Conservation (phyloP, 2,797 vertebrate genomes). For the Dipus sagitta region DNA sequence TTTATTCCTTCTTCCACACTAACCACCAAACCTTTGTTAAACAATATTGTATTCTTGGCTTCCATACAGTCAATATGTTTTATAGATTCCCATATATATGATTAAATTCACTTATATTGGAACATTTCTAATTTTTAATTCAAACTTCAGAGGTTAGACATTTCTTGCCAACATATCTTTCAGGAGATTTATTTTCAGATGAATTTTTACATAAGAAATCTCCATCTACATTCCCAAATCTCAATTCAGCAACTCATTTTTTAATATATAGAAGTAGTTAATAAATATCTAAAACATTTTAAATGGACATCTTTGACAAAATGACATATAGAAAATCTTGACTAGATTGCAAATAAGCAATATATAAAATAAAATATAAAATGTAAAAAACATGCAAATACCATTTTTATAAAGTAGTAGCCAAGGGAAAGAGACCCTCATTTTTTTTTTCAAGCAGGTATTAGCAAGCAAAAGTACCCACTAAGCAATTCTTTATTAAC, state of each 20-base stretch:
- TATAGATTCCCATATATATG: too few relatives aligned
- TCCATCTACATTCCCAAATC: background rate
- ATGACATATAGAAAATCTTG: background rate
- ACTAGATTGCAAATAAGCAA: constrained; percentile 26
- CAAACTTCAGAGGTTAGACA: background rate
- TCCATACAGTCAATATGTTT: too few relatives aligned
- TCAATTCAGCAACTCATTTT: background rate
- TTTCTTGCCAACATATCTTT: background rate
- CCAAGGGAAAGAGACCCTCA: background rate
- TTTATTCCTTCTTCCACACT: too few relatives aligned
- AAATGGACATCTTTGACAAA: constrained; percentile 49
- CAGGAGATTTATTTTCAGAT: background rate
- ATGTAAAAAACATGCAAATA: constrained; percentile 35
- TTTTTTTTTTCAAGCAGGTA: background rate
- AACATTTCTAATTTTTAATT: background rate
- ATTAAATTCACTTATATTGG: too few relatives aligned
- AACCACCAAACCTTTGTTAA: too few relatives aligned
- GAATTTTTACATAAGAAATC: constrained; percentile 33
- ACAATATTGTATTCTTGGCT: too few relatives aligned
- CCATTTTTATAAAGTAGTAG: background rate
- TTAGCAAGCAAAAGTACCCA: constrained; percentile 18
- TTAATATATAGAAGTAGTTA: constrained; percentile 29
- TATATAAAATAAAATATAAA: constrained; percentile 45
- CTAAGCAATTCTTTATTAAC: background rate
- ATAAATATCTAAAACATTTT: constrained; percentile 54